A percentile compares a stretch with the other conserved stretches of the same genome.
Evolutionary conservation across 2,797 vertebrate genomes (phyloP).

Genomic region (Epinephelus coioides): DNA sequence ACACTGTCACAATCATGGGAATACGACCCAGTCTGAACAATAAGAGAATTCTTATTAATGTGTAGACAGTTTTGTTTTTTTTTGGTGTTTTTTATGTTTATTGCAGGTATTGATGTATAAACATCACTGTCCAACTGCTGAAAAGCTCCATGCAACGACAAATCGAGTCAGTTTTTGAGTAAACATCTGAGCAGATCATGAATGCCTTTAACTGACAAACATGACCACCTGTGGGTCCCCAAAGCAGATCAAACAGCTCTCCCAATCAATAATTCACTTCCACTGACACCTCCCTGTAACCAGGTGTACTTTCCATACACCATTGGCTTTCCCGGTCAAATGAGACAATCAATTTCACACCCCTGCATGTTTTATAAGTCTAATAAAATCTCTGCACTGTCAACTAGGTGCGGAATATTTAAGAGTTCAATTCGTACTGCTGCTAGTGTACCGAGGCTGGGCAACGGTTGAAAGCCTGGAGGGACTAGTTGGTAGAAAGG

Average conservation of each 20-base stretch:
- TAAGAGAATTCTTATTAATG: background rate
- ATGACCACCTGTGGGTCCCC: constrained; percentile 9
- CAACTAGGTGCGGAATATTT: constrained; percentile 63
- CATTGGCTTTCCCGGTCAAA: constrained; percentile 54
- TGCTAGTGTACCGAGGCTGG: constrained; percentile 28
- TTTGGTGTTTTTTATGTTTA: background rate
- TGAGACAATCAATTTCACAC: constrained; percentile 62
- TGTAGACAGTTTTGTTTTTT: background rate
- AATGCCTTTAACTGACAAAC: constrained; percentile 37
- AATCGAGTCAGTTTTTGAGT: constrained; percentile 6
- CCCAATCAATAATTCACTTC: constrained; percentile 62
- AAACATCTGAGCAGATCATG: constrained; percentile 23
- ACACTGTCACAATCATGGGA: background rate
- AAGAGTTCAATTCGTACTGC: constrained; percentile 53
- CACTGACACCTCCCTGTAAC: constrained; percentile 32
- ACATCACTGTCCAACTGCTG: constrained; percentile 1
- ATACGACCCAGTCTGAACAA: background rate
- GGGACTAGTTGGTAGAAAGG: constrained; percentile 72
- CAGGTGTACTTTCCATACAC: constrained; percentile 54
- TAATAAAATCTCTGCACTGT: constrained; percentile 59
- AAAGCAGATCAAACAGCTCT: constrained; percentile 34
- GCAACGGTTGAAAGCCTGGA: constrained; percentile 47
- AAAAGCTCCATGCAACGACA: background rate
- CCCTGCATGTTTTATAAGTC: constrained; percentile 65
- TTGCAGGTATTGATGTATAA: background rate